These are phyloP conservation scores for Trimorus sp. DNA, from an alignment of 2,888 invertebrate species.

Conservation along the genomic window DNA sequence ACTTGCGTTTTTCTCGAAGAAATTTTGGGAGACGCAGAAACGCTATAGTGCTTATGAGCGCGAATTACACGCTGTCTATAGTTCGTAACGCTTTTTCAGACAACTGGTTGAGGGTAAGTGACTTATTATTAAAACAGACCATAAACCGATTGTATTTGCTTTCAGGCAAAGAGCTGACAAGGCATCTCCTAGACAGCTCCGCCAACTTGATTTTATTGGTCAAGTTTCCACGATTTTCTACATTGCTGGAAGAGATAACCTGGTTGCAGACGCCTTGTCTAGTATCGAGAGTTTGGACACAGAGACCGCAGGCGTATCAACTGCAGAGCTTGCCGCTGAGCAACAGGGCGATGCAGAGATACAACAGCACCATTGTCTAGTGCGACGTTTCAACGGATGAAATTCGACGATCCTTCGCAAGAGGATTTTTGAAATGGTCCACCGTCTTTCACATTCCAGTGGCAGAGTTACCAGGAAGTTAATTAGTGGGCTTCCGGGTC, in stretches of 20 bases:
- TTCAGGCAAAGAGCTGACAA: slow-evolving; percentile 26
- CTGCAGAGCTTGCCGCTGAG: too few relatives aligned
- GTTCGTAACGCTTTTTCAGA: slow-evolving; percentile 49
- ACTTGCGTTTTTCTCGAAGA: slow-evolving; percentile 2
- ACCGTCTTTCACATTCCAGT: slow-evolving; percentile 3
- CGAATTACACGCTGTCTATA: slow-evolving; percentile 67
- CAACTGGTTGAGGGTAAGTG: slow-evolving; percentile 51
- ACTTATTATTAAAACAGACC: slow-evolving; percentile 14
- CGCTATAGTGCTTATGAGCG: slow-evolving; percentile 67
- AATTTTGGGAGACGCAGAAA: neutral
- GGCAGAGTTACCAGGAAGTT: slow-evolving; percentile 14
- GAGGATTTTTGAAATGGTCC: slow-evolving; percentile 13
- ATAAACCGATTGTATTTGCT: slow-evolving; percentile 56
- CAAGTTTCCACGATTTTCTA: too few relatives aligned
- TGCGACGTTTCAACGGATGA: slow-evolving; percentile 9
- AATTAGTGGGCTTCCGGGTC: too few relatives aligned
- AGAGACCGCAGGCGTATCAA: too few relatives aligned
- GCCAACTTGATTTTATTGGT: slow-evolving; percentile 26
- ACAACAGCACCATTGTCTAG: neutral
- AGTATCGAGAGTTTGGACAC: neutral
- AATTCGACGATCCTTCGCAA: neutral
- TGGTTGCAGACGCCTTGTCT: slow-evolving; percentile 27
- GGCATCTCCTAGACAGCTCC: slow-evolving; percentile 35
- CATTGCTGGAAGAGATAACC: slow-evolving; percentile 15
- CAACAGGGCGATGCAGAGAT: too few relatives aligned